Conservation (phyloP, 2,797 vertebrate genomes). For the Bucorvus abyssinicus region DNA sequence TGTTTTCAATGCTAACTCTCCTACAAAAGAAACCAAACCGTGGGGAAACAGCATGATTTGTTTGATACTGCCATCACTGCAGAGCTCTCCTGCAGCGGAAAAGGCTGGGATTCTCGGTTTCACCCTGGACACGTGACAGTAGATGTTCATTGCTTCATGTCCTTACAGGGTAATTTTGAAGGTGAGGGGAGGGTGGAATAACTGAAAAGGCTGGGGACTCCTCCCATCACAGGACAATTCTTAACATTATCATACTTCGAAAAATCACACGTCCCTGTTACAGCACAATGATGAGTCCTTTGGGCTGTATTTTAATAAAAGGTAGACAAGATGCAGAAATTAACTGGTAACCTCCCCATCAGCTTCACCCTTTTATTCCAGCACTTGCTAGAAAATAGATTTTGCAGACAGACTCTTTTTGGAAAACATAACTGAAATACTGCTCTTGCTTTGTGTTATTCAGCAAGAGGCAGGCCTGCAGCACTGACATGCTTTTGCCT, state of each 20-base stretch:
- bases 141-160: background rate
- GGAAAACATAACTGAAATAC: background rate
- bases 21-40: background rate
- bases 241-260: background rate
- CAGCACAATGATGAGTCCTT: background rate
- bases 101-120: background rate
- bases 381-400: background rate
- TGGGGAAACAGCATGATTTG: background rate
- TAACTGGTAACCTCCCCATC: background rate
- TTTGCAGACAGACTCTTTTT: background rate
- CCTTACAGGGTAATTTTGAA: slow-evolving; percentile 37
- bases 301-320: background rate
- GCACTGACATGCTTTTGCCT: background rate
- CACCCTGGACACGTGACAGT: background rate
- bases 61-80: background rate
- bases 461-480: background rate
- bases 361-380: background rate
- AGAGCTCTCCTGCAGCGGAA: background rate
- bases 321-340: background rate
- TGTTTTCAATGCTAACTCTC: background rate
- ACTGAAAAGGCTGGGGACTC: background rate
- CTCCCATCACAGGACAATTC: background rate
- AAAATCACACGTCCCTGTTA: background rate
- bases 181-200: background rate
- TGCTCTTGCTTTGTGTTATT: background rate